These are phyloP conservation scores for Engystomops pustulosus DNA, from an alignment of 2,113 vertebrate genomes.

Conservation along the genomic window DNA sequence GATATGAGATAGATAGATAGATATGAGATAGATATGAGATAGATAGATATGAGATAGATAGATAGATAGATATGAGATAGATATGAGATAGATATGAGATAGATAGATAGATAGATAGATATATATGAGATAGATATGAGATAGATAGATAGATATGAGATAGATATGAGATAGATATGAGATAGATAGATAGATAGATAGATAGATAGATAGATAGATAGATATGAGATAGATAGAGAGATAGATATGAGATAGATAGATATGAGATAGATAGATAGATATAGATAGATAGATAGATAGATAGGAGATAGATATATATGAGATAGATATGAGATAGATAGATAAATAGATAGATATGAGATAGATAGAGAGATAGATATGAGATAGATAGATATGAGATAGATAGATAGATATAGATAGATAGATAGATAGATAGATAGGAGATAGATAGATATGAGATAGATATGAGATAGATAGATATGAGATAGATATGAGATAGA, in stretches of 20 bases:
- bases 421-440: constrained; percentile 5
- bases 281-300: background rate
- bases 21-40: constrained; percentile 18
- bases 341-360: background rate
- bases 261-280: constrained; percentile 4
- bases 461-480: no score
- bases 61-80: background rate
- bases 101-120: constrained; percentile 2
- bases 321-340: constrained; percentile 13
- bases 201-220: background rate
- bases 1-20: constrained; percentile 4
- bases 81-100: background rate
- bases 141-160: background rate
- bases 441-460: no score
- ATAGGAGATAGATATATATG: constrained; percentile 9
- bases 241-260: background rate
- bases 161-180: background rate
- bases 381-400: background rate
- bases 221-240: background rate
- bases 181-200: constrained; percentile 4
- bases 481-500: no score
- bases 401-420: background rate
- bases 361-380: background rate
- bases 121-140: background rate
- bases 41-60: background rate